phyloP scores from a whole-genome alignment of 92 coral and sea anemone genomes.

The Ricordea florida region DNA sequence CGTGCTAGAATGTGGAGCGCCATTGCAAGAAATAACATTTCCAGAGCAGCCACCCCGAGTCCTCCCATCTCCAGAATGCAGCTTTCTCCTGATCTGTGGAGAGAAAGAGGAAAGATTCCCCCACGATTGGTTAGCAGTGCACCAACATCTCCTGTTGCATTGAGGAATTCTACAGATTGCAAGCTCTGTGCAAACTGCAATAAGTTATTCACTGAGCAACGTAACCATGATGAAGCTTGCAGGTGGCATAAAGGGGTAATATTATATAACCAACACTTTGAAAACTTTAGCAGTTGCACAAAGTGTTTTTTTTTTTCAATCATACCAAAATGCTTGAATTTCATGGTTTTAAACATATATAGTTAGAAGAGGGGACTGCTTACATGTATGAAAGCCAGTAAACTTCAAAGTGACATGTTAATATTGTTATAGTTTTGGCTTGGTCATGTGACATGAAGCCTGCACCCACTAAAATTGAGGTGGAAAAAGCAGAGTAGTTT shows the following conservation, averaged over 20 bases:
- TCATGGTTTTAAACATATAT: too few species aligned
- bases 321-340: too few species aligned
- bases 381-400: too few species aligned
- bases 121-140: slow-evolving; percentile 37
- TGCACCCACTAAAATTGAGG: too few species aligned
- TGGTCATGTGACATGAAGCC: too few species aligned
- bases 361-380: too few species aligned
- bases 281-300: too few species aligned
- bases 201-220: slow-evolving; percentile 57
- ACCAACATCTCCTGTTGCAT: slow-evolving; percentile 20
- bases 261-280: too few species aligned
- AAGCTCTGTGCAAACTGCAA: slow-evolving; percentile 77
- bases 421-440: too few species aligned
- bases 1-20: slow-evolving; percentile 75
- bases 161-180: background rate
- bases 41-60: slow-evolving; percentile 31
- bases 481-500: too few species aligned
- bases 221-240: slow-evolving; percentile 81
- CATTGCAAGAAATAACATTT: slow-evolving; percentile 62
- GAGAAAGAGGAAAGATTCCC: background rate
- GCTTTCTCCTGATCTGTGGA: background rate
- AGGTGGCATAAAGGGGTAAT: slow-evolving; percentile 96
- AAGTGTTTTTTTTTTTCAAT: too few species aligned
- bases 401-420: too few species aligned
- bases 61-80: background rate